Percentiles rank a stretch among this genome's conserved stretches.
Evolutionary conservation across 2,113 vertebrate species (phyloP).

Genomic region (Calyptommatus sinebrachiatus): DNA sequence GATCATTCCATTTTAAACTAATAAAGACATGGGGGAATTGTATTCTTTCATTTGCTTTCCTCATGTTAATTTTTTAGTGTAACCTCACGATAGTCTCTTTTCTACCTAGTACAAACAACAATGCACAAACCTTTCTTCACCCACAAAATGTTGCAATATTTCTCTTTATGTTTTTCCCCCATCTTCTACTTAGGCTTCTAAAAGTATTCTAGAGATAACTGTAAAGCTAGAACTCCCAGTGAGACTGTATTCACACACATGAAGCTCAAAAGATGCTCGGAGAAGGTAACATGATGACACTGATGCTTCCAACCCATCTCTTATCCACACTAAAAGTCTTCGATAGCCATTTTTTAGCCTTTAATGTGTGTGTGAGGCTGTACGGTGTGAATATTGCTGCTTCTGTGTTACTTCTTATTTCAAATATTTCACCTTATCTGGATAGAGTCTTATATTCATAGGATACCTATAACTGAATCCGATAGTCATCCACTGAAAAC

Average conservation of each 20-base stretch:
- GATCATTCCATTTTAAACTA: conserved; percentile 38
- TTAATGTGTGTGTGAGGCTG: too few relatives aligned
- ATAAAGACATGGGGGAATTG: conserved; percentile 22
- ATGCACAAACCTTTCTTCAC: neutral
- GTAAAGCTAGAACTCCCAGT: neutral
- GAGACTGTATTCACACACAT: too few relatives aligned
- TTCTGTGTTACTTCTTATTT: too few relatives aligned
- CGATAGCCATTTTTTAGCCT: too few relatives aligned
- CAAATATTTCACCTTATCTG: too few relatives aligned
- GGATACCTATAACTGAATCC: neutral
- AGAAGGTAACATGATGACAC: too few relatives aligned
- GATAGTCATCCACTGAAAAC: too few relatives aligned
- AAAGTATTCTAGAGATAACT: neutral
- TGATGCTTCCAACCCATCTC: too few relatives aligned
- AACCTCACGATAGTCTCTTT: neutral
- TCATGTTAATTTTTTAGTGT: neutral
- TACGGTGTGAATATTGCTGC: too few relatives aligned
- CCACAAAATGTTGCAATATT: neutral
- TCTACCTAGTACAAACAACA: neutral
- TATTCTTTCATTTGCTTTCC: conserved; percentile 40
- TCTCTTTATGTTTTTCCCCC: neutral
- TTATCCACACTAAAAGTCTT: too few relatives aligned
- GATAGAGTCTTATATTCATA: neutral
- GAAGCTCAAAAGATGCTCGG: too few relatives aligned
- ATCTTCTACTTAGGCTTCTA: neutral